Evolutionary conservation across 2,797 vertebrate species (phyloP).

Genomic region (Euphonia xanthogaster): DNA sequence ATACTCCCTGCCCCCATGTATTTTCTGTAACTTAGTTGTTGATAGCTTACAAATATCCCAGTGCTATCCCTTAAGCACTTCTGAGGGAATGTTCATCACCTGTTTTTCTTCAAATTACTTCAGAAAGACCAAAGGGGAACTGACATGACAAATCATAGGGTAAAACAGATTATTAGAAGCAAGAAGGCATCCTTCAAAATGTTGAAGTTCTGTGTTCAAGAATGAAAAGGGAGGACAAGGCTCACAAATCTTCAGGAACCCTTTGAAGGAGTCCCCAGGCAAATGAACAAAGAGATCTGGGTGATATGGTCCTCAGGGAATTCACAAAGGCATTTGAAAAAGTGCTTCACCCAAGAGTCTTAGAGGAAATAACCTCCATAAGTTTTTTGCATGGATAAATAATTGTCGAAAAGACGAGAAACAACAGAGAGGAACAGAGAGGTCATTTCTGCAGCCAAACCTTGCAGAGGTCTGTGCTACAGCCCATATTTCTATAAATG

Average conservation of each 20-base stretch:
- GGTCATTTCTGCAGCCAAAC: background rate
- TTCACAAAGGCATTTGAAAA: slow-evolving; percentile 35
- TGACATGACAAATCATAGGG: slow-evolving; percentile 45
- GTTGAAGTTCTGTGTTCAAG: background rate
- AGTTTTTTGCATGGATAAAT: slow-evolving; percentile 18
- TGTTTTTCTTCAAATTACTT: slow-evolving; percentile 60
- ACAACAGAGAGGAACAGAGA: background rate
- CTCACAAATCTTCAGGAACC: slow-evolving; percentile 56
- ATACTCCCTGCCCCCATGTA: background rate
- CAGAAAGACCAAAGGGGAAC: slow-evolving; percentile 30
- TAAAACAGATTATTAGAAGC: slow-evolving; percentile 33
- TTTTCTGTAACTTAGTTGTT: slow-evolving; percentile 16
- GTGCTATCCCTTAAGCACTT: slow-evolving; percentile 24
- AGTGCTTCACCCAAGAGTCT: slow-evolving; percentile 39
- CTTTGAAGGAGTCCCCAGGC: slow-evolving; percentile 55
- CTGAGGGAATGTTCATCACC: slow-evolving; percentile 50
- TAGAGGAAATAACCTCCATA: slow-evolving; percentile 19
- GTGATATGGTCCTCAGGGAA: slow-evolving; percentile 21
- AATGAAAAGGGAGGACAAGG: slow-evolving; percentile 59
- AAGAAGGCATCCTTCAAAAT: slow-evolving; percentile 48
- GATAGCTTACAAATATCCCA: slow-evolving; percentile 52
- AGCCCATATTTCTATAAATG: background rate
- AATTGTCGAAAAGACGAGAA: slow-evolving; percentile 14
- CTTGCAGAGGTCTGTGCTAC: background rate
- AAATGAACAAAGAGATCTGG: slow-evolving; percentile 49